A percentile compares a stretch with the other conserved stretches of the same genome.
These are phyloP conservation scores for Atethmia centrago DNA, from an alignment of 2,888 invertebrate genomes.

Conservation along the genomic window DNA sequence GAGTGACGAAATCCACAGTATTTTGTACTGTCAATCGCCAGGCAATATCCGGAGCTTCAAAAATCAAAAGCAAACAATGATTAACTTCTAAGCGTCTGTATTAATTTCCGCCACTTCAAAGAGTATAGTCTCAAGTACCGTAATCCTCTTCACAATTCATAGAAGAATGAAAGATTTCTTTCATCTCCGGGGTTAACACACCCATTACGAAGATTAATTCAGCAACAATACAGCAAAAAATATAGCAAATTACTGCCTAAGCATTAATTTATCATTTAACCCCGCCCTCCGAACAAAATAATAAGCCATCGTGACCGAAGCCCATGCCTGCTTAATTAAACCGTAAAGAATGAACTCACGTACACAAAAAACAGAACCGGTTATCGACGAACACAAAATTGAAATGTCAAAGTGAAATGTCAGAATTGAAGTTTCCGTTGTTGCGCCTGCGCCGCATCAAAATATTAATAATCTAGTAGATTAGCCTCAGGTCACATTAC, in stretches of 20 bases:
- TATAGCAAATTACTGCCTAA: constrained; percentile 81
- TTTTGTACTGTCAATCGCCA: constrained; percentile 13
- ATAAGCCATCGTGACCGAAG: constrained; percentile 75
- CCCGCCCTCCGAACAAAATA: constrained; percentile 77
- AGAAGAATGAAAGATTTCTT: constrained; percentile 65
- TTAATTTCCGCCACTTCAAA: constrained; percentile 52
- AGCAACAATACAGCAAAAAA: constrained; percentile 77
- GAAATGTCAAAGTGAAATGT: constrained; percentile 58
- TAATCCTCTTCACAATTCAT: constrained; percentile 47
- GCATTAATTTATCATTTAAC: constrained; percentile 80
- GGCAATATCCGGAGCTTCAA: constrained; percentile 27
- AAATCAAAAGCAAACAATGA: constrained; percentile 37
- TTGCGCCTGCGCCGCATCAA: constrained; percentile 31
- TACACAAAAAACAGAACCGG: constrained; percentile 56
- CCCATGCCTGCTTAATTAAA: constrained; percentile 68
- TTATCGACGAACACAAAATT: constrained; percentile 47
- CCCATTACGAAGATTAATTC: constrained; percentile 74
- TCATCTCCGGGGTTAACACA: constrained; percentile 70
- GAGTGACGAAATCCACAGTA: background rate
- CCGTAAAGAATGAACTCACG: constrained; percentile 60
- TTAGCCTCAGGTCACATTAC: constrained; percentile 59
- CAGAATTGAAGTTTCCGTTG: constrained; percentile 43
- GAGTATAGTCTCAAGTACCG: constrained; percentile 60
- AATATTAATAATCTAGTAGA: constrained; percentile 54
- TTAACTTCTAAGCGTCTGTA: constrained; percentile 38